phyloP scores from a whole-genome alignment of 2,888 invertebrate genomes.

The Odontocolon sp. region DNA sequence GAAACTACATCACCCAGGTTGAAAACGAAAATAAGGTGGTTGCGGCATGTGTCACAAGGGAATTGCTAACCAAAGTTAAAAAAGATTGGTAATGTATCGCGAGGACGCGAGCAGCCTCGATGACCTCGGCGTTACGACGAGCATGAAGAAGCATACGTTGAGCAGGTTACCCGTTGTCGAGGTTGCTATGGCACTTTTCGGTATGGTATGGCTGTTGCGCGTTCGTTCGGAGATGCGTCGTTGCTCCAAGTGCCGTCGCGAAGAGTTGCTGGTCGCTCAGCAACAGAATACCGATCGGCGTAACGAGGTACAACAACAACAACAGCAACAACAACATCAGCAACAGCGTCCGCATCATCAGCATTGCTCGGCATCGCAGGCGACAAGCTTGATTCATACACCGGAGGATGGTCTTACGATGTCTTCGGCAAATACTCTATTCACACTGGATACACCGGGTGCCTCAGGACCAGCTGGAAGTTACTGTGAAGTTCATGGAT shows the following conservation, averaged over 20 bases:
- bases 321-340: conserved; percentile 67
- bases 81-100: conserved; percentile 74
- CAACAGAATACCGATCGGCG: conserved; percentile 71
- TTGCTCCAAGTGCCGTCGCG: conserved; percentile 87
- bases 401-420: conserved; percentile 74
- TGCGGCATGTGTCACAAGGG: conserved; percentile 38
- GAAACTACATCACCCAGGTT: background rate
- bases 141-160: conserved; percentile 80
- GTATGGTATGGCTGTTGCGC: conserved; percentile 92
- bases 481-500: conserved; percentile 84
- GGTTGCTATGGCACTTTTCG: conserved; percentile 91
- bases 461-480: conserved; percentile 81
- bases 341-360: conserved; percentile 73
- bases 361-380: conserved; percentile 65
- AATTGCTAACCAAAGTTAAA: conserved; percentile 50
- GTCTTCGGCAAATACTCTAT: conserved; percentile 81
- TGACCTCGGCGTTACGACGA: conserved; percentile 76
- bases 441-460: conserved; percentile 82
- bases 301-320: conserved; percentile 76
- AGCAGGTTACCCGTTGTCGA: conserved; percentile 73
- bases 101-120: conserved; percentile 76
- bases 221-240: conserved; percentile 91
- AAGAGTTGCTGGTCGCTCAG: conserved; percentile 78
- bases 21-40: conserved; percentile 1
- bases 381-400: conserved; percentile 68